Conservation (phyloP, 1,140 invertebrate species). For the Trichomalopsis sarcophagae region DNA sequence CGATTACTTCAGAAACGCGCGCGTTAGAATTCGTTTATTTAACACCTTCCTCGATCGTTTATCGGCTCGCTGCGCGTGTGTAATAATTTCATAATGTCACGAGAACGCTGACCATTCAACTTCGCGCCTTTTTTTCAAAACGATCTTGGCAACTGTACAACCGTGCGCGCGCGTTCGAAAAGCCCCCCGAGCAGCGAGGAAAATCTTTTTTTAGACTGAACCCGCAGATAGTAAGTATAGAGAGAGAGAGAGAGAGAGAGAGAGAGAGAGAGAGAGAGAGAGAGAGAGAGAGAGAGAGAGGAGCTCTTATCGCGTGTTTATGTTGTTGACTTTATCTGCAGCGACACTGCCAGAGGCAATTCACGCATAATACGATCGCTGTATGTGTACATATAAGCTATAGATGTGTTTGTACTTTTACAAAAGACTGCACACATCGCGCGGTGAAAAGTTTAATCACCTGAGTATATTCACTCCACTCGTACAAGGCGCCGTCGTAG, state of each 20-base stretch:
- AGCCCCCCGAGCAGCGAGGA: not conserved
- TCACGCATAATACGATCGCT: no score
- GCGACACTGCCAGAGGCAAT: no score
- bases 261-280: no score
- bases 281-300: no score
- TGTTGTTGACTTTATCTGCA: not conserved
- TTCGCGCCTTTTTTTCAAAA: not conserved
- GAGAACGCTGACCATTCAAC: no score
- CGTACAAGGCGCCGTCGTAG: slow-evolving; percentile 10
- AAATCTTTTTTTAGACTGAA: not conserved
- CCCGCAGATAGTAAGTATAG: not conserved
- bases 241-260: no score
- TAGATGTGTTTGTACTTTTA: not conserved
- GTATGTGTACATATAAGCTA: not conserved
- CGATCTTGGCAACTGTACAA: not conserved
- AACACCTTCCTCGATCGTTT: not conserved
- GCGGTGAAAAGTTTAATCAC: slow-evolving; percentile 14
- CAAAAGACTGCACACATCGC: no score
- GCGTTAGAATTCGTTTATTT: not conserved
- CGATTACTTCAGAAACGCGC: no score
- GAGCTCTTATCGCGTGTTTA: not conserved
- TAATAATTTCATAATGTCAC: not conserved
- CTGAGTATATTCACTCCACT: slow-evolving; percentile 48
- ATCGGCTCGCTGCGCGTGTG: not conserved
- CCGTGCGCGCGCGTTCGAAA: no score